These are phyloP conservation scores for Neopipo cinnamomea DNA, from an alignment of 2,113 vertebrate species.

Conservation along the genomic window DNA sequence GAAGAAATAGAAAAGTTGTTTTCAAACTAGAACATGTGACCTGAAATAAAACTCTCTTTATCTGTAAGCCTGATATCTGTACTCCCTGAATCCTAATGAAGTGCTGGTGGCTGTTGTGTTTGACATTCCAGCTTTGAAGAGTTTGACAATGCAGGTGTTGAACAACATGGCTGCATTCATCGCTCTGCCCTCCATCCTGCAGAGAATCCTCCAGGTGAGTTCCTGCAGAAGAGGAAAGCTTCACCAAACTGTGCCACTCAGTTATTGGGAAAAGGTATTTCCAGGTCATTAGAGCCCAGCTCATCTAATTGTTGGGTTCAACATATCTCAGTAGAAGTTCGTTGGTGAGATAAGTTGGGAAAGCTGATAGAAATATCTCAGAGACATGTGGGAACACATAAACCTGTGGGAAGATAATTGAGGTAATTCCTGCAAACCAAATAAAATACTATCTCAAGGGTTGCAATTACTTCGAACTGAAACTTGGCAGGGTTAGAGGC, in stretches of 20 bases:
- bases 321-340: not conserved
- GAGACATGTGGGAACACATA: not conserved
- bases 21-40: not conserved
- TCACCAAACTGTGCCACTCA: not conserved
- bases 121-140: slow-evolving; percentile 85
- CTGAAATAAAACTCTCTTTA: not conserved
- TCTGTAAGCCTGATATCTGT: not conserved
- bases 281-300: not conserved
- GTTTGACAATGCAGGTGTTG: slow-evolving; percentile 93
- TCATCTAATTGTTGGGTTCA: not conserved
- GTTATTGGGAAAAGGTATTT: not conserved
- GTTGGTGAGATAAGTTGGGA: not conserved
- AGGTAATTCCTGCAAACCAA: not conserved
- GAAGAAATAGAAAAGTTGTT: not conserved
- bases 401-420: not conserved
- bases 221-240: not conserved
- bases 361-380: not conserved
- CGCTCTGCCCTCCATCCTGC: slow-evolving; percentile 90
- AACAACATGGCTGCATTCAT: slow-evolving; percentile 96
- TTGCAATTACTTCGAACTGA: not conserved
- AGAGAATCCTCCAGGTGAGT: slow-evolving; percentile 91
- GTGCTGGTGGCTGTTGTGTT: not conserved
- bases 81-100: not conserved
- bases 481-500: not conserved
- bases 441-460: not conserved